Percentiles rank a stretch among this genome's conserved stretches.
phyloP scores from a whole-genome alignment of 2,888 invertebrate species.

The Ischnus inquisitorius region DNA sequence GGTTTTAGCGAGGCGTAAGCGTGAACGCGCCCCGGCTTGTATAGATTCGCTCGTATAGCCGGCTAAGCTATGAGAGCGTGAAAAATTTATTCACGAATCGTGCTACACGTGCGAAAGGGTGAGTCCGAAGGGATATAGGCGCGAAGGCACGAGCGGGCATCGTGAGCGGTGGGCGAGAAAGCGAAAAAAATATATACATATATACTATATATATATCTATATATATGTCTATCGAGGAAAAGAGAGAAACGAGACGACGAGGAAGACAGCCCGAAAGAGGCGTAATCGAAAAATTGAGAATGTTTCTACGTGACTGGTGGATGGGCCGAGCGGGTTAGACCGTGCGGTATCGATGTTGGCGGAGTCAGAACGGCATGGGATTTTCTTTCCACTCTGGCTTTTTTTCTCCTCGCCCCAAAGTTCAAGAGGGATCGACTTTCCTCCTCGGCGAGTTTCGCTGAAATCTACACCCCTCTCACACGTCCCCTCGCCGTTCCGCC shows the following conservation, averaged over 20 bases:
- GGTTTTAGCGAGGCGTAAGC: slow-evolving; percentile 4
- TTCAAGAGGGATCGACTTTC: slow-evolving; percentile 42
- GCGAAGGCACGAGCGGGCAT: slow-evolving; percentile 7
- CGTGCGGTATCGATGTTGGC: slow-evolving; percentile 28
- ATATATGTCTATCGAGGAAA: not conserved
- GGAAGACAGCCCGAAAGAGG: not conserved
- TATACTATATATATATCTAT: too few relatives aligned
- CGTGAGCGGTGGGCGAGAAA: not conserved
- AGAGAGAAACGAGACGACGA: not conserved
- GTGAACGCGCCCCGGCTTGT: slow-evolving; percentile 8
- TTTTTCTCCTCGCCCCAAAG: not conserved
- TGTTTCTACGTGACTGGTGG: slow-evolving; percentile 63
- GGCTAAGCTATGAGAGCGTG: slow-evolving; percentile 15
- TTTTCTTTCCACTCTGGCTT: not conserved
- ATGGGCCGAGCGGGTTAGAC: slow-evolving; percentile 43
- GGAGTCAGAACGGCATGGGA: slow-evolving; percentile 19
- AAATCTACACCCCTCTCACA: not conserved
- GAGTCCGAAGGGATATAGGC: slow-evolving; percentile 27
- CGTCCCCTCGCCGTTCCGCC: not conserved
- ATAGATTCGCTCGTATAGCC: not conserved
- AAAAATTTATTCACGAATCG: slow-evolving; percentile 59
- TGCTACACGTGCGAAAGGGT: slow-evolving; percentile 46
- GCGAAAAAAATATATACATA: not conserved
- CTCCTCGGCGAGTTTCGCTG: slow-evolving; percentile 25
- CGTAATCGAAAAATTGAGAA: slow-evolving; percentile 65